Conservation (phyloP, 1,140 invertebrate species). For the Asobara japonica region DNA sequence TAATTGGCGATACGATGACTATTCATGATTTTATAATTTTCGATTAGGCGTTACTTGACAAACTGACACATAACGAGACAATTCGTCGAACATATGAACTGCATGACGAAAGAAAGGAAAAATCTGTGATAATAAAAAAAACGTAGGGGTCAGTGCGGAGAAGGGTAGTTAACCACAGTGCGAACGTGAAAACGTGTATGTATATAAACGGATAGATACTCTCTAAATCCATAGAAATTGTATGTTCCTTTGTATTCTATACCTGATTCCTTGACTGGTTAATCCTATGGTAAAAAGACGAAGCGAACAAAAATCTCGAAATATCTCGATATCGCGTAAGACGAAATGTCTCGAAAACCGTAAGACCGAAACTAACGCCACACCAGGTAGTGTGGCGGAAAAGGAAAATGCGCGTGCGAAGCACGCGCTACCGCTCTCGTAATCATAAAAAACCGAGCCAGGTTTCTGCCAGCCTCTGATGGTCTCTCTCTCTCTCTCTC, state of each 20-base stretch:
- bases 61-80: slow-evolving; percentile 27
- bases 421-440: no score
- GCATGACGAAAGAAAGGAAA: background rate
- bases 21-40: slow-evolving; percentile 65
- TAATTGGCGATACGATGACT: slow-evolving; percentile 64
- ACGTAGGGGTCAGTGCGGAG: background rate
- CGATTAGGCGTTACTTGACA: slow-evolving; percentile 57
- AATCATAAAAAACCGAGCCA: background rate
- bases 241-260: background rate
- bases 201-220: no score
- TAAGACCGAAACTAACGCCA: no score
- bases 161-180: background rate
- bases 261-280: background rate
- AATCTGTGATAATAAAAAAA: background rate
- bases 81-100: background rate
- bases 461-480: no score
- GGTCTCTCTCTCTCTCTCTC: background rate
- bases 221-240: background rate
- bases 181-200: background rate
- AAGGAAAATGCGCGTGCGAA: no score
- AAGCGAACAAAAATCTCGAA: no score
- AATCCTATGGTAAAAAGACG: no score
- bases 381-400: no score
- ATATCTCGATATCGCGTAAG: no score
- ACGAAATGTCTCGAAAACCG: no score